Base-by-base conservation (phyloP, 2,113 vertebrate species). In the human region DNA sequence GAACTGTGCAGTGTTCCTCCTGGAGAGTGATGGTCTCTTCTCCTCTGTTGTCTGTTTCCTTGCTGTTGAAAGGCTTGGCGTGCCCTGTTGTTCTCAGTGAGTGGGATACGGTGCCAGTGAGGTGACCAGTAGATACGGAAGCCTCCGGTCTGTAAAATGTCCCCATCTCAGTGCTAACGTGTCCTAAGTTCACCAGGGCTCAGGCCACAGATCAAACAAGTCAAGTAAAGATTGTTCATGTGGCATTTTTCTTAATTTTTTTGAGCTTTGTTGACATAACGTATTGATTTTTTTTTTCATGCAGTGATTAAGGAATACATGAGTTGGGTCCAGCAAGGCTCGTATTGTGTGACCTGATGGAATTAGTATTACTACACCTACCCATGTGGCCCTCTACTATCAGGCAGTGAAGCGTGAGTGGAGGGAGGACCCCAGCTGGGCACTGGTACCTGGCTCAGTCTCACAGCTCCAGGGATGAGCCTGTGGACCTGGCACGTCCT, bases 11-110 rank as follows among this genome's bases (percentile, higher is more conserved):
- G 22, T 45, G 5, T 25, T 25, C 40, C 43, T 55, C 45, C 18
- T 2, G 1, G 18, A 22, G 0, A 3, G 38, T 0, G 0, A 8
- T 27, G 17, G 22, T 14, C 45, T 48, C 10, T 38, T 59, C 52
- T 32, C 7, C n/a, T 40, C 12, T 48, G 38, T 25, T 8, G 4
- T 32, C 22, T 50, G 5, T 45, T 80, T 38, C 35, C 18, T 73
- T 30, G 11, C 25, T 73, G 6, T 40, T 6, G 1, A 8, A n/a
- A 43, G 27, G 32, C 43, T 45, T 82, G 48, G 8, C 0, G 0
- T 12, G 3, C 27, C 30, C 92, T 22, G 5, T 45, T 18, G 23
- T 75, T 35, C 1, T 0, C 3, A 6, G 8, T 12, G 0, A 14
- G 1, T 3, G 0, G 3, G 30, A 64, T 30, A 32, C 20, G 22